Evolutionary conservation across 1,140 invertebrate species (phyloP), one percentile per base, ranked within the genome.

Genomic region (Bombyx mandarina): DNA sequence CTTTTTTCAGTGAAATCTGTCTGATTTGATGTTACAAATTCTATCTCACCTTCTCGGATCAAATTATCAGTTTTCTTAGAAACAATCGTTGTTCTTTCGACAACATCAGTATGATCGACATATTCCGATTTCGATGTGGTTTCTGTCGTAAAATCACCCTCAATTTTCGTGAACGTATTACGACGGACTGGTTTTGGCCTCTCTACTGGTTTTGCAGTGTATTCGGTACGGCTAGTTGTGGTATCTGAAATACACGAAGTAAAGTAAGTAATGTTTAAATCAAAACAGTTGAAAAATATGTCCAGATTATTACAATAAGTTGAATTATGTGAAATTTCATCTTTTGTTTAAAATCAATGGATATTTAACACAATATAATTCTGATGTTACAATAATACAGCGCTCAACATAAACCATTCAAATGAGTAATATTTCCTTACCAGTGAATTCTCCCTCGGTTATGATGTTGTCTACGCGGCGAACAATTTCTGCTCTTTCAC

Each of bases 111-210:
- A 66, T 90, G 90, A 77, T 93, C 91, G 46, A 93, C 86, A 70
- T 89, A 94, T 79, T 94, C 92, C 5, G 89, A 88, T 76, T 89
- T 85, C 50, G 85, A 90, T 46, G 92, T 94, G 3, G 91, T 94
- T 69, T 93, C 91, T 54, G 91, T 90, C 43, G 67, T 89, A 79
- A 94, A 91, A 58, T 94, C 93, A 46, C 93, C 92, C 82, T 94
- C 93, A 45, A 93, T 81, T 82, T 94, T 95, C 0, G 93, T 95
- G 89, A 93, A 96, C 5, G 94, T 96, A 71, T 95, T 95, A 52
- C 94, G 90, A 66, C 94, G 88, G 54, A 94, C 91, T 49, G 93
- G 90, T 66, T 86, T 91, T 10, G 92, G 90, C 66, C 91, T 88
- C 78, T 94, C 92, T 22, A 88, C 88, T 60, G 90, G 82, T 77